A percentile compares a stretch with the other conserved stretches of the same genome.
Conservation (phyloP, 2,113 vertebrate genomes). For the Dasypus novemcinctus region DNA sequence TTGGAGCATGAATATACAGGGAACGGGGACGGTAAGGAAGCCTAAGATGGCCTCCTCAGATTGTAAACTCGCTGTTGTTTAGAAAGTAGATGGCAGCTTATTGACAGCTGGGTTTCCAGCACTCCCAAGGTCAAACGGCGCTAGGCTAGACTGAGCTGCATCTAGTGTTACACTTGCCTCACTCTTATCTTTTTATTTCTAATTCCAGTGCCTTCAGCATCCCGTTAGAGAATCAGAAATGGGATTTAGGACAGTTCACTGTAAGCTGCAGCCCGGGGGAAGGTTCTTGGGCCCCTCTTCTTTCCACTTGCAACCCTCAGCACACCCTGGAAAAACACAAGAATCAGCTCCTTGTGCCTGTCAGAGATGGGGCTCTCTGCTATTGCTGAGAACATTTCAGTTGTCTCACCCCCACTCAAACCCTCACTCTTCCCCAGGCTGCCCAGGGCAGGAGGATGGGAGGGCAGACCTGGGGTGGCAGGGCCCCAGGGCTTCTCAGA, state of each 20-base stretch:
- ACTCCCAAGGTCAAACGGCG: background rate
- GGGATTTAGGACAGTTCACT: background rate
- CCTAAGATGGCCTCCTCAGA: background rate
- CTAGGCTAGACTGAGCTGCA: background rate
- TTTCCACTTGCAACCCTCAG: slow-evolving; percentile 23
- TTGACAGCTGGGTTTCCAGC: background rate
- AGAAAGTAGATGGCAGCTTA: background rate
- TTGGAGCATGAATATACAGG: background rate
- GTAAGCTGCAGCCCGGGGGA: background rate
- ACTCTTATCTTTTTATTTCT: background rate
- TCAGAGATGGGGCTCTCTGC: background rate
- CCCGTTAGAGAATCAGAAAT: background rate
- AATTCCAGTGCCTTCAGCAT: background rate
- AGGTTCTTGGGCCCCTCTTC: background rate
- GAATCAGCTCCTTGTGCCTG: background rate
- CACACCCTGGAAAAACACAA: slow-evolving; percentile 47
- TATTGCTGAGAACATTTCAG: background rate
- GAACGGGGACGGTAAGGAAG: background rate
- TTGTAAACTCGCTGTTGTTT: background rate
- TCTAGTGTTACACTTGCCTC: background rate
- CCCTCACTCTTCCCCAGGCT: background rate
- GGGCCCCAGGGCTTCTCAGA: background rate
- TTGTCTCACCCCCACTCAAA: background rate
- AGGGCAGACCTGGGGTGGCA: background rate
- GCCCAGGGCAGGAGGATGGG: background rate